Evolutionary conservation across 2,113 vertebrate species (phyloP).

Genomic region (Pogona vitticeps): DNA sequence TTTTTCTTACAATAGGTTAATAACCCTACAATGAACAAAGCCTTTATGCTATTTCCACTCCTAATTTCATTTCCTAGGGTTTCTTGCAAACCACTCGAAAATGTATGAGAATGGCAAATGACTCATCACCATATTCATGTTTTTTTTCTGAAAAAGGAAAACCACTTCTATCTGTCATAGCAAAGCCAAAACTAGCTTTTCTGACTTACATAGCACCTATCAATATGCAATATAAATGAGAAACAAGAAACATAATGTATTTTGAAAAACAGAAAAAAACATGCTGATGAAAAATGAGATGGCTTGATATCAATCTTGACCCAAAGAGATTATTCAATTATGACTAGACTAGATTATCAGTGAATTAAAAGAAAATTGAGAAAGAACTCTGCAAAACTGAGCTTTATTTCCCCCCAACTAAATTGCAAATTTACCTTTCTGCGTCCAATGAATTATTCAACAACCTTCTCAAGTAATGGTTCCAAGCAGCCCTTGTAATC

Average conservation of each 20-base stretch:
- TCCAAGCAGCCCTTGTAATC: not conserved
- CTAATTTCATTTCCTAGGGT: constrained; percentile 13
- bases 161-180: constrained; percentile 14
- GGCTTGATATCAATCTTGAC: not conserved
- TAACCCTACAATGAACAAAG: constrained; percentile 30
- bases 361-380: constrained; percentile 19
- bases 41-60: not conserved
- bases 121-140: not conserved
- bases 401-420: constrained; percentile 13
- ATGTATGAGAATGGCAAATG: constrained; percentile 27
- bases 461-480: constrained; percentile 9
- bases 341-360: not conserved
- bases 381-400: constrained; percentile 10
- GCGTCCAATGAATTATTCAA: constrained; percentile 17
- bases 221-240: constrained; percentile 15
- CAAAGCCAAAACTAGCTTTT: constrained; percentile 30
- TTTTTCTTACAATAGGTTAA: constrained; percentile 31
- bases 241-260: constrained; percentile 15
- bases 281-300: constrained; percentile 1
- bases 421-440: not conserved
- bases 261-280: constrained; percentile 1
- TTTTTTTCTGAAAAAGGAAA: constrained; percentile 9
- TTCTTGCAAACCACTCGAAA: constrained; percentile 9
- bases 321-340: constrained; percentile 7
- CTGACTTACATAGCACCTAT: not conserved